Evolutionary conservation across 2,797 vertebrate species (phyloP).

Genomic region (Lepus oiostolus): DNA sequence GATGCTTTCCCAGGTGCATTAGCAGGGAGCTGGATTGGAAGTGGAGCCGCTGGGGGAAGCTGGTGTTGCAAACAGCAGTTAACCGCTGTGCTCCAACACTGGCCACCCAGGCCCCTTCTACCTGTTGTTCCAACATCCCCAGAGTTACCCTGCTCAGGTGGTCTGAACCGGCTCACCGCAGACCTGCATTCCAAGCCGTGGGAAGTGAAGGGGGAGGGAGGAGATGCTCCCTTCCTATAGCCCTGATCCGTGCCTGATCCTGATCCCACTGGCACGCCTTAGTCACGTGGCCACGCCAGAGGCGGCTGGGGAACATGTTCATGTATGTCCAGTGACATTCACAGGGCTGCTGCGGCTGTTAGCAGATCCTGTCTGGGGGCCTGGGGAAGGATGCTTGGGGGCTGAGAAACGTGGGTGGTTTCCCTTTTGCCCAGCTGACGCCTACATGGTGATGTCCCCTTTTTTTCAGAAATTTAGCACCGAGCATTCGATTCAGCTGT

Average conservation of each 20-base stretch:
- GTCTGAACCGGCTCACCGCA: neutral
- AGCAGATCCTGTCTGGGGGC: neutral
- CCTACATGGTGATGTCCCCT: neutral
- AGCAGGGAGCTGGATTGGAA: too few relatives aligned
- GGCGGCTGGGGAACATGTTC: neutral
- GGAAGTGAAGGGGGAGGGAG: neutral
- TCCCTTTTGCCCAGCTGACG: neutral
- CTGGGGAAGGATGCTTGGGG: neutral
- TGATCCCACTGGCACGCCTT: neutral
- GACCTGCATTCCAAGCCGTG: neutral
- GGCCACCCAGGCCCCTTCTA: neutral
- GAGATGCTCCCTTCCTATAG: rapidly evolving
- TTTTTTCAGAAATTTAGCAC: neutral
- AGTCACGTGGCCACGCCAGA: neutral
- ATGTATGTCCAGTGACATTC: neutral
- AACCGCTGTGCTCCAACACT: too few relatives aligned
- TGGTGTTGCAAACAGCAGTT: too few relatives aligned
- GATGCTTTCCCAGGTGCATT: too few relatives aligned
- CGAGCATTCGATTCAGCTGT: neutral
- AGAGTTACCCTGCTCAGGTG: neutral
- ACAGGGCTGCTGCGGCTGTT: neutral
- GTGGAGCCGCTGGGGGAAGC: too few relatives aligned
- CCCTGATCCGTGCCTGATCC: neutral
- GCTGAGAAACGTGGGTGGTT: neutral
- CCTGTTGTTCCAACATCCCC: neutral